A percentile compares a stretch with the other conserved stretches of the same genome.
These are phyloP conservation scores for Cephalopterus ornatus DNA, from an alignment of 2,113 vertebrate genomes.

Conservation along the genomic window DNA sequence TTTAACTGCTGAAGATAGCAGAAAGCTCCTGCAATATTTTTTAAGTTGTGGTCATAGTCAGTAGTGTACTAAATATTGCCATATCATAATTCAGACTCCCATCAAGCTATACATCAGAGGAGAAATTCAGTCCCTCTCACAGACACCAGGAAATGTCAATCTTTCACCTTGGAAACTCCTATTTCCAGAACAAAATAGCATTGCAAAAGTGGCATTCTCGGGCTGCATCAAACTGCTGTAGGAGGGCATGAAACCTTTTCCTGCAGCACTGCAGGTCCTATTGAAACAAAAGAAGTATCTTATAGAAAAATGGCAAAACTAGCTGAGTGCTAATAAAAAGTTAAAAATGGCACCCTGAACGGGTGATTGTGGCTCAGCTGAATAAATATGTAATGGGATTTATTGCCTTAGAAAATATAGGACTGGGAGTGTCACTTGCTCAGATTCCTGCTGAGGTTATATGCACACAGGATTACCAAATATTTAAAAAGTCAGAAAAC, in stretches of 20 bases:
- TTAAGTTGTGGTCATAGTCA: not conserved
- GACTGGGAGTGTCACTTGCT: not conserved
- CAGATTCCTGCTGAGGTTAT: not conserved
- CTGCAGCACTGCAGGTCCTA: not conserved
- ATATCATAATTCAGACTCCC: not conserved
- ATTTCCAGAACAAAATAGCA: not conserved
- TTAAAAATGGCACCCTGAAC: not conserved
- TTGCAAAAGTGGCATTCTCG: not conserved
- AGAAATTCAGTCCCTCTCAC: not conserved
- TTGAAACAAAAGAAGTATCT: not conserved
- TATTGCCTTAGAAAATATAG: not conserved
- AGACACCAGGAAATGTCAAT: not conserved
- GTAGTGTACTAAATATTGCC: not conserved
- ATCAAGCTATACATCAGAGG: not conserved
- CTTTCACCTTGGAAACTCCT: not conserved
- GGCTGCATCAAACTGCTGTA: not conserved
- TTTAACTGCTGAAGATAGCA: not conserved
- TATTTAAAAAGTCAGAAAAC: not conserved
- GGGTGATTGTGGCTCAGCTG: not conserved
- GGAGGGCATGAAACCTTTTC: not conserved
- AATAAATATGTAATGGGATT: not conserved
- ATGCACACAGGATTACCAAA: not conserved
- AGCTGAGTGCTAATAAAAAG: not conserved
- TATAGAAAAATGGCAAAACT: not conserved
- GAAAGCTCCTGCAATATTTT: not conserved